Base-by-base conservation (phyloP, 2,113 vertebrate species). In the Gallinago undulata region DNA sequence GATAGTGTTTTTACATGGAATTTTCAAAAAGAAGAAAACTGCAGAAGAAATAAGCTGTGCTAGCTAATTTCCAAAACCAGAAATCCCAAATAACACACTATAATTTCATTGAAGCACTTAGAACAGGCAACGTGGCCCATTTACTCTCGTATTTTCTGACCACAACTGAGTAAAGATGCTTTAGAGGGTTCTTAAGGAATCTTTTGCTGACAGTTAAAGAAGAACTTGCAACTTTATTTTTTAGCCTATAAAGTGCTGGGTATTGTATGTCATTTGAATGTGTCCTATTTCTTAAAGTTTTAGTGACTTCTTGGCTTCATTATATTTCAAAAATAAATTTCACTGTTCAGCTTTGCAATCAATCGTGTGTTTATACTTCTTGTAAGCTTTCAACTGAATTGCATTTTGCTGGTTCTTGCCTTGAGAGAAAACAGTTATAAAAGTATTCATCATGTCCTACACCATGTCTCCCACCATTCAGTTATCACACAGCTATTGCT, bases 81-180 rank as follows among this genome's bases (percentile, higher is more conserved):
- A 95, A 95, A 88, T 91, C 68, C 50, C 67, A 83, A 73, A 69
- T 82, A 94, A 93, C 57, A 69, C 93, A 62, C 35, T 62, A 37
- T 48, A 79, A 87, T 90, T 93, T 93, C 87, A 91, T 27, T 91
- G 78, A 87, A 93, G 82, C 87, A 91, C 78, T 93, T 93, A 90
- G 37, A 93, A 70, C 55, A 90, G 84, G 81, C 18, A 89, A 41
- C 31, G 93, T 35, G 78, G 70, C 85, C 74, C 89, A 93, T 96
- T 94, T 96, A 63, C 17, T 90, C n/a, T 73, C 4, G 0, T 85
- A 85, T 88, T 93, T 95, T 95, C 67, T 93, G 70, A 90, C 74
- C 59, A 84, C 39, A 89, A 75, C n/a, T 87, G 57, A 96, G 50
- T 91, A 89, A 94, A 84, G 45, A 90, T 69, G 28, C 28, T 84